A percentile compares a stretch with the other conserved stretches of the same genome.
These are phyloP conservation scores for Meiosimyza platycephala DNA, from an alignment of 2,888 invertebrate species.

Conservation along the genomic window DNA sequence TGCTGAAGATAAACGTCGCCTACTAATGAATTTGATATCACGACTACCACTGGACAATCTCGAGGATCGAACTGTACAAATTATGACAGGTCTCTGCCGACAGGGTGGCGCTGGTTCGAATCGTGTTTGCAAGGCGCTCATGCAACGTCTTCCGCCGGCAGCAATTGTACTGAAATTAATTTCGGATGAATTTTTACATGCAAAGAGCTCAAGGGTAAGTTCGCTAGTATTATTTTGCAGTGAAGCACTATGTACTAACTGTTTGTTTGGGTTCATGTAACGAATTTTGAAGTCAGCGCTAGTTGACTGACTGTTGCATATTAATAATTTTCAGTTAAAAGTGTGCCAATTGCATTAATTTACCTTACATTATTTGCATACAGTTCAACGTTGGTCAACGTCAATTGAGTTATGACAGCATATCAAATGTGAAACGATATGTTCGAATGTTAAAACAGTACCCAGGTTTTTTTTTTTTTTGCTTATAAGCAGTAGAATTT, in stretches of 20 bases:
- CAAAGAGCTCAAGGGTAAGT: conserved; percentile 66
- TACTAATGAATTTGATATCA: conserved; percentile 64
- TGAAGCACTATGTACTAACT: too few relatives aligned
- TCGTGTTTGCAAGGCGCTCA: conserved; percentile 66
- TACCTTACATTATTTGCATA: not conserved
- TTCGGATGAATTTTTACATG: conserved; percentile 66
- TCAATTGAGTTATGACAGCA: too few relatives aligned
- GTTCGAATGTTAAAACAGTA: too few relatives aligned
- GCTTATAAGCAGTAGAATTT: too few relatives aligned
- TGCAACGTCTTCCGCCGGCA: conserved; percentile 67
- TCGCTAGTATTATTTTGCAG: too few relatives aligned
- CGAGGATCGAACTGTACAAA: conserved; percentile 64
- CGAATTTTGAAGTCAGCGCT: conserved; percentile 32
- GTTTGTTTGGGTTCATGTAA: not conserved
- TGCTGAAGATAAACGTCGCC: conserved; percentile 63
- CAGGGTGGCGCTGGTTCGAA: conserved; percentile 66
- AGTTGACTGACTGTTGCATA: conserved; percentile 16
- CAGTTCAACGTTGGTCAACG: too few relatives aligned
- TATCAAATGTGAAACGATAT: too few relatives aligned
- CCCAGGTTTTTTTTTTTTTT: too few relatives aligned
- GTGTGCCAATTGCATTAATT: conserved; percentile 44
- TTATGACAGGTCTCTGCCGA: conserved; percentile 65
- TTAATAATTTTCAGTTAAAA: conserved; percentile 11
- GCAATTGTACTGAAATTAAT: conserved; percentile 66
- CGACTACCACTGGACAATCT: conserved; percentile 66